Base-by-base conservation (phyloP, 2,888 invertebrate species). In the Tridacna gigas region DNA sequence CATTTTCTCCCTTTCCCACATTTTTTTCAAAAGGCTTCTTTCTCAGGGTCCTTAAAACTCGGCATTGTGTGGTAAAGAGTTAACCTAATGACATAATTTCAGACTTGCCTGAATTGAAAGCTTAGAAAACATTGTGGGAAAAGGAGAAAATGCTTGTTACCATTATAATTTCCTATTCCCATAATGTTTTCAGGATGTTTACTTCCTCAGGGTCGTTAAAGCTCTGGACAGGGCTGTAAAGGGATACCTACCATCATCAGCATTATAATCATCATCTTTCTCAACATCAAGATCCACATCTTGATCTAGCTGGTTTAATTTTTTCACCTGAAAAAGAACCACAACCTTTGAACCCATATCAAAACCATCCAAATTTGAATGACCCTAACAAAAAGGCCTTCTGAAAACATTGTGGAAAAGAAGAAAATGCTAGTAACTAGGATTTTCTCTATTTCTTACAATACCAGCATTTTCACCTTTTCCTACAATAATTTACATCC, bases 181-280 rank as follows among this genome's bases (percentile, higher is more conserved):
- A 51, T 15, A 51, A 51, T 15, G 51, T 51, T 51, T 51, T 51
- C 15, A 13, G 51, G 15, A 51, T n/a, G n/a, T n/a, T 13, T 51
- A 51, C 51, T 51, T 51, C 51, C 15, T 11, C 51, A 13, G 51
- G n/a, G n/a, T n/a, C n/a, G n/a, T n/a, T n/a, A n/a, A n/a, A n/a
- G n/a, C n/a, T n/a, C n/a, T n/a, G n/a, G n/a, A n/a, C n/a, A n/a
- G n/a, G n/a, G n/a, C n/a, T n/a, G n/a, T n/a, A n/a, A n/a, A n/a
- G n/a, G n/a, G n/a, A 37, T 28, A 79, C 89, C 74, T 82, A 92
- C 91, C 90, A 84, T 92, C 92, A 86, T 91, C 91, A 25, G 86
- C 90, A 87, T 92, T 91, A 77, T 89, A 92, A 60, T 86, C 76
- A 11, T 90, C 90, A 88, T 92, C 93, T 84, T 91, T 92, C 69